Evolutionary conservation across 2,888 invertebrate genomes (phyloP).

Genomic region (Dasypogon diadema): DNA sequence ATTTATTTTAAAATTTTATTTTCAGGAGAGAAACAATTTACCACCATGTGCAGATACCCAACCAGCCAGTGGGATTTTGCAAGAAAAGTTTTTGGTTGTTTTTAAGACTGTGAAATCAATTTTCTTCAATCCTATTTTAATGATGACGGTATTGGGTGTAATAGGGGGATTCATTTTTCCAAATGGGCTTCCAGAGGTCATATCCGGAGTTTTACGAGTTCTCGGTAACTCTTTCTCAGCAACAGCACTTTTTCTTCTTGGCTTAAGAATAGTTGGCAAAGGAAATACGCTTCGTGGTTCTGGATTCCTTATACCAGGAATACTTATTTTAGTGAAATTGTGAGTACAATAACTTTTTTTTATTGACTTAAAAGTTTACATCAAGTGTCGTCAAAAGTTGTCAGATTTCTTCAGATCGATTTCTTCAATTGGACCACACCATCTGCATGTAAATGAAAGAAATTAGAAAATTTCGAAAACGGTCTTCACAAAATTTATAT

Average conservation of each 20-base stretch:
- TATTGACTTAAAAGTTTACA: too few species aligned
- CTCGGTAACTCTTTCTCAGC: slow-evolving; percentile 92
- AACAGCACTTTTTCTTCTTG: slow-evolving; percentile 89
- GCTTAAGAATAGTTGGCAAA: slow-evolving; percentile 93
- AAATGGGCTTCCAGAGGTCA: slow-evolving; percentile 80
- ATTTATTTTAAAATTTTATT: slow-evolving; percentile 26
- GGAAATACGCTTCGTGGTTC: slow-evolving; percentile 82
- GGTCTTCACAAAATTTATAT: too few species aligned
- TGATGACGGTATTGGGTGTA: slow-evolving; percentile 94
- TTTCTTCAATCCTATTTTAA: slow-evolving; percentile 87
- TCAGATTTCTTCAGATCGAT: too few species aligned
- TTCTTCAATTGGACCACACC: too few species aligned
- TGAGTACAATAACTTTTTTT: too few species aligned
- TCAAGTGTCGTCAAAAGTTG: too few species aligned
- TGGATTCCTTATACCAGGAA: slow-evolving; percentile 84
- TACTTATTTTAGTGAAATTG: slow-evolving; percentile 91
- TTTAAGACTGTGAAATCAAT: slow-evolving; percentile 77
- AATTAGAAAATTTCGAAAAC: too few species aligned
- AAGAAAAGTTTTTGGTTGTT: slow-evolving; percentile 62
- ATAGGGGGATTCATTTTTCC: slow-evolving; percentile 85
- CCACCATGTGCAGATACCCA: slow-evolving; percentile 64
- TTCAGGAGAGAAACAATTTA: slow-evolving; percentile 50
- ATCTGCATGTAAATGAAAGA: too few species aligned
- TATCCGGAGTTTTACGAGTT: slow-evolving; percentile 82
- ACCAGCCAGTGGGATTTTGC: slow-evolving; percentile 61